Base-by-base conservation (phyloP, 2,113 vertebrate genomes). In the Apus apus region DNA sequence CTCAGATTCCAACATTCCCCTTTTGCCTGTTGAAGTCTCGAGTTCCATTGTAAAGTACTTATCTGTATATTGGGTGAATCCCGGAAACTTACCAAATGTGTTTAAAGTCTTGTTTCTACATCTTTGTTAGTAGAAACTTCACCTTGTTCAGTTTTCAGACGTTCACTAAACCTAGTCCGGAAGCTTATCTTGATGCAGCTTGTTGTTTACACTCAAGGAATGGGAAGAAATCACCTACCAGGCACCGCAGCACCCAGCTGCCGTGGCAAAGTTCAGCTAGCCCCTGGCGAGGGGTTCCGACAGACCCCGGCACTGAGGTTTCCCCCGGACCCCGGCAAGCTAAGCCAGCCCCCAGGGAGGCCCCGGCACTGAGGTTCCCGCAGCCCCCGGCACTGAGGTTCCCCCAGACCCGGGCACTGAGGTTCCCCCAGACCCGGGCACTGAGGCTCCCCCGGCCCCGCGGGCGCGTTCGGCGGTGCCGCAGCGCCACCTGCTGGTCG, bases 401-500 rank as follows among this genome's bases (percentile, higher is more conserved):
- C 40, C 40, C 40, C 66, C 46, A n/a, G n/a, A 27, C 17, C 46
- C 23, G 11, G 25, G 9, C 66, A 43, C 40, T 43, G 46, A 19
- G 17, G 46, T 20, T 48, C 20, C 46, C 5, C 9, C 72, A 4
- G 62, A 3, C 19, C 6, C 38, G 0, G 17, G 17, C 9, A 1
- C 19, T 48, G 46, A 48, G 12, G 66, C 13, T 43, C 40, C 40
- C 40, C 15, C 4, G 14, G 19, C 10, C 20, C 9, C 23, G n/a
- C 23, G 43, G 36, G 3, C 1, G 40, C 1, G 54, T 58, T 58
- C 85, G 84, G 29, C 85, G 79, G 81, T 97, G 90, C 92, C 72
- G 97, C 60, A 74, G 94, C 25, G 96, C 97, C 98, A 98, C 92
- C 98, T 98, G 85, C 95, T 92, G 98, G 97, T 8, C 34, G 2